Evolutionary conservation across 2,888 invertebrate species (phyloP), one percentile per base, ranked within the genome.

Genomic region (Nomada lathburiana): DNA sequence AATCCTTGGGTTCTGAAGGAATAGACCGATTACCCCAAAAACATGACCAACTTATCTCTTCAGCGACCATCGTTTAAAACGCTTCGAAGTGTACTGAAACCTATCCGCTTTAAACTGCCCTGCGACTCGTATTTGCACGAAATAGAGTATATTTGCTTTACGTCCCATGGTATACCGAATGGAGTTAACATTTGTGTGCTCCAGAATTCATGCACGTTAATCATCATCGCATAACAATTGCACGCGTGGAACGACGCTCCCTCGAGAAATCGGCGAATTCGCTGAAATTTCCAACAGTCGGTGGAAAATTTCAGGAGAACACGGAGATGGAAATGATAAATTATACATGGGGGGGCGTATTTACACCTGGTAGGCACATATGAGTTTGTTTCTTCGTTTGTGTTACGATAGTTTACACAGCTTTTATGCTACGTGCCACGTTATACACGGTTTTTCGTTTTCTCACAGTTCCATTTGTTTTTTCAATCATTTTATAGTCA

Each of bases 101-200:
- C 44, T 50, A 79, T 72, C 63, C 55, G 71, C 65, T 82, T 79
- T 57, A 82, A 79, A 26, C 47, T 36, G 57, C 29, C 63, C 18
- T 11, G 73, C 57, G 44, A 80, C 64, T 69, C 57, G 62, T 55
- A 50, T 20, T 70, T 67, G 60, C 73, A 69, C 69, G 75, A 78
- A 83, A 70, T 62, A 69, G 53, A 47, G 72, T 77, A 57, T 84
- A 80, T 84, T 84, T 84, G 68, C 75, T 65, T 83, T 77, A 75
- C 69, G 84, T 80, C 77, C 62, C 63, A 29, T 53, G 63, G 69
- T 57, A 23, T 52, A 73, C 82, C 80, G 69, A 77, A 80, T 76
- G 73, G 76, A 53, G 52, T 80, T 76, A 84, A 84, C 69, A 83
- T 80, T 83, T 83, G 72, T 77, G 59, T 59, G 80, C 42, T 68